phyloP scores from a whole-genome alignment of 2,888 invertebrate genomes.

The Lepidochrysops patricia region DNA sequence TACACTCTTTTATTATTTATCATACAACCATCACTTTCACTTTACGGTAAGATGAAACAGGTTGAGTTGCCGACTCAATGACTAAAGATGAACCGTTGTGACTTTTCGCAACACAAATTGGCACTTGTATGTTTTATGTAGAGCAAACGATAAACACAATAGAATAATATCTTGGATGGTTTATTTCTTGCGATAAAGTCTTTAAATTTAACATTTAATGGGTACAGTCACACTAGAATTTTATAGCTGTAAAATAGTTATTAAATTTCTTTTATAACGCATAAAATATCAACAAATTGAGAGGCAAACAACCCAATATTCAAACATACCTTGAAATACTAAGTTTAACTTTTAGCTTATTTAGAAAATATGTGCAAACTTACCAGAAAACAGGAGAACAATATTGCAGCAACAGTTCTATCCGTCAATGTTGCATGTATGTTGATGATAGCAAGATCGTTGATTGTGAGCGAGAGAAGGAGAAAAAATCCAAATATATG shows the following conservation, averaged over 20 bases:
- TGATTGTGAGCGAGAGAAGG: slow-evolving; percentile 87
- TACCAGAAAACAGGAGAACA: slow-evolving; percentile 92
- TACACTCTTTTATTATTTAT: background rate
- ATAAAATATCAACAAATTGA: background rate
- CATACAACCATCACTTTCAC: slow-evolving; percentile 1
- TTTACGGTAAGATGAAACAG: background rate
- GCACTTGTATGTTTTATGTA: background rate
- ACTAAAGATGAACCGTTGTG: background rate
- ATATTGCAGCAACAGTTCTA: slow-evolving; percentile 87
- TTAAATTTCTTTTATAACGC: background rate
- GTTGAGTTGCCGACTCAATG: background rate
- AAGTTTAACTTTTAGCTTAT: too few relatives aligned
- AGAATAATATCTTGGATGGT: too few relatives aligned
- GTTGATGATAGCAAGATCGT: slow-evolving; percentile 86
- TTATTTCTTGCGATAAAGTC: too few relatives aligned
- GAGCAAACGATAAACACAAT: background rate
- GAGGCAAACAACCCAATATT: too few relatives aligned
- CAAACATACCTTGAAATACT: background rate
- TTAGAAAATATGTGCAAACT: slow-evolving; percentile 30
- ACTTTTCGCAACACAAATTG: background rate
- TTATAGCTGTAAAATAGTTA: too few relatives aligned
- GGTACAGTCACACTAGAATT: too few relatives aligned
- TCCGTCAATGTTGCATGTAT: slow-evolving; percentile 86
- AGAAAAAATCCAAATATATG: slow-evolving; percentile 91
- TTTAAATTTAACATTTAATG: too few relatives aligned